Conservation (phyloP, 2,888 invertebrate species). For the Ophion obscuratus region DNA sequence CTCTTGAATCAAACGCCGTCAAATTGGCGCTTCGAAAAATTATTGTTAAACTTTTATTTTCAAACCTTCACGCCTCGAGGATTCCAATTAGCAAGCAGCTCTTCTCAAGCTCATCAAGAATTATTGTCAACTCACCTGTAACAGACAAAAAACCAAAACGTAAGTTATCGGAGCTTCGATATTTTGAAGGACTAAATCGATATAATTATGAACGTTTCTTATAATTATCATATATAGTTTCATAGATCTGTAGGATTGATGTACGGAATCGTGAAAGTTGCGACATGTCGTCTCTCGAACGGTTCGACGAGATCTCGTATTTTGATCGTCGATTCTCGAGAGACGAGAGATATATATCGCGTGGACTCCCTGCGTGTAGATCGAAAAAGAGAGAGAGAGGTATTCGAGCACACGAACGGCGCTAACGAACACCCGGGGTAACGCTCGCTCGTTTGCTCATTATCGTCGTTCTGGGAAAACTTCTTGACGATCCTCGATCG, state of each 20-base stretch:
- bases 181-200: conserved; percentile 15
- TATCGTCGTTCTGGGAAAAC: conserved; percentile 69
- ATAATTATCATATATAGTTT: conserved; percentile 15
- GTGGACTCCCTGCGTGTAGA: conserved; percentile 23
- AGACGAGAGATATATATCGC: conserved; percentile 42
- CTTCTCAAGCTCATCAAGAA: conserved; percentile 2
- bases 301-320: conserved; percentile 38
- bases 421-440: conserved; percentile 66
- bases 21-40: background rate
- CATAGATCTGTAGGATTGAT: conserved; percentile 48
- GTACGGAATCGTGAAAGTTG: conserved; percentile 46
- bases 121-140: conserved; percentile 62
- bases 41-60: background rate
- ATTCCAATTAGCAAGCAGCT: background rate
- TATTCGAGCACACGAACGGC: conserved; percentile 60
- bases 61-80: conserved; percentile 5
- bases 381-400: conserved; percentile 13
- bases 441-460: conserved; percentile 60
- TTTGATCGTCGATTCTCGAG: conserved; percentile 48
- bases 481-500: conserved; percentile 65
- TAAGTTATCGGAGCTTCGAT: conserved; percentile 5
- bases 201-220: conserved; percentile 37
- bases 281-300: conserved; percentile 30
- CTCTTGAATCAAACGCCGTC: too few species aligned
- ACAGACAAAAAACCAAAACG: conserved; percentile 45